Base-by-base conservation (phyloP, 2,113 vertebrate genomes). In the Psettodes erumei region DNA sequence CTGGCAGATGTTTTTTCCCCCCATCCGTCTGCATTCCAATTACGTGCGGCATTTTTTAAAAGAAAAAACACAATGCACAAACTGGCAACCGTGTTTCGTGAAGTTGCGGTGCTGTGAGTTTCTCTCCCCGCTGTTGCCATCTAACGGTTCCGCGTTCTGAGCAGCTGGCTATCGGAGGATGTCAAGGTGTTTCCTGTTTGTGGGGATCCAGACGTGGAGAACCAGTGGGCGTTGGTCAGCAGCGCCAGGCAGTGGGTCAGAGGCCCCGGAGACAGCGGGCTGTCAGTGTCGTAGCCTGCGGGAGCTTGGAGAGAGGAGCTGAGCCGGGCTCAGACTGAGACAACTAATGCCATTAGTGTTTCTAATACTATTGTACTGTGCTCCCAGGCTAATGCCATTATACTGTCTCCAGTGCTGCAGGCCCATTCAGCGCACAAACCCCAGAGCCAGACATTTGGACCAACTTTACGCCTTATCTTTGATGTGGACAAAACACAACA, bases 401-500 rank as follows among this genome's bases (percentile, higher is more conserved):
- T 87, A 83, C 71, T 54, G 86, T 79, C 77, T 87, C 84, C 66
- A 68, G 75, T 68, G 84, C 84, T 40, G 66, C 21, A 1, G 79
- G 54, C 28, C 78, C 82, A 82, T 91, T 91, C 83, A 90, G 61
- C 27, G 33, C 75, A 43, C 61, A 64, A 37, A 85, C 77, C 88
- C 86, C 76, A 53, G 84, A 65, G 88, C 84, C 88, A 88, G 81
- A 91, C 82, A 84, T 88, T 92, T 88, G 84, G 90, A 91, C 81
- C 88, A 90, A 92, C 89, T 93, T 90, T 89, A 90, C 56, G 82
- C 85, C 80, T 90, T 87, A 89, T 90, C 91, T 89, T 90, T 91
- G 87, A 89, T 89, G 91, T 91, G 84, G 91, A 90, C 88, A 90
- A 90, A 90, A 92, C 83, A 87, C 81, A 86, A n/a, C 89, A 91